Evolutionary conservation across 2,113 vertebrate genomes (phyloP), one percentile per base, ranked within the genome.

Genomic region (Chaetops frenatus): DNA sequence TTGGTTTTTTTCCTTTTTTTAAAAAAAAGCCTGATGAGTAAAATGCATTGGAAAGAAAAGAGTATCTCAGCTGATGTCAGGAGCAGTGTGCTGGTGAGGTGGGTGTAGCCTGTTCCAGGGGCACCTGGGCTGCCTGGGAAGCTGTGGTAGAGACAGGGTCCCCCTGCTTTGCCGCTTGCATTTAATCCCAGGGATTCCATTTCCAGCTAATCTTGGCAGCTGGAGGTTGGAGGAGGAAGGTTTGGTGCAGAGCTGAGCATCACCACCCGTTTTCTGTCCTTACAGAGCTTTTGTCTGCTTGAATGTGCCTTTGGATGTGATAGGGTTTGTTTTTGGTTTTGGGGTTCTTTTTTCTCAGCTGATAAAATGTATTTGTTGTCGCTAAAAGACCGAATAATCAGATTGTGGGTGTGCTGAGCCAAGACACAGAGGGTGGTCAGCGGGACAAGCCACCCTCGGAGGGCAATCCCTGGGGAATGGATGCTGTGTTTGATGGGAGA

Each of bases 231-330:
- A 56, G 33, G 12, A 45, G 27, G 22, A 19, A 31, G n/a, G 3
- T 2, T 24, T 2, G 25, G 2, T 17, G 44, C 62, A 29, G 18
- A 53, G 12, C 15, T 7, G 9, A 3, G 11, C 20, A 5, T 51
- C 51, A 12, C 40, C 38, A 6, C 25, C n/a, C 31, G 0, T 6
- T 21, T 14, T 21, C 45, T 14, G 0, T 62, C 33, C 1, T 0
- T 3, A 3, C 71, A 27, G 27, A 53, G 57, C 3, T 85, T 80
- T 42, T 0, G 3, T 10, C 45, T 12, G 56, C 48, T 47, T 5
- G 16, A 29, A 25, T 1, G 27, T 2, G 4, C 4, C 2, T 51
- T 47, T n/a, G 5, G 9, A 3, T 1, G 3, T 0, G 54, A 57
- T 6, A 6, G 48, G 20, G 4, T 64, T 44, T 44, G 44, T 76